A percentile compares a stretch with the other conserved stretches of the same genome.
phyloP scores from a whole-genome alignment of 2,888 invertebrate species.

The Dryobotodes eremita region DNA sequence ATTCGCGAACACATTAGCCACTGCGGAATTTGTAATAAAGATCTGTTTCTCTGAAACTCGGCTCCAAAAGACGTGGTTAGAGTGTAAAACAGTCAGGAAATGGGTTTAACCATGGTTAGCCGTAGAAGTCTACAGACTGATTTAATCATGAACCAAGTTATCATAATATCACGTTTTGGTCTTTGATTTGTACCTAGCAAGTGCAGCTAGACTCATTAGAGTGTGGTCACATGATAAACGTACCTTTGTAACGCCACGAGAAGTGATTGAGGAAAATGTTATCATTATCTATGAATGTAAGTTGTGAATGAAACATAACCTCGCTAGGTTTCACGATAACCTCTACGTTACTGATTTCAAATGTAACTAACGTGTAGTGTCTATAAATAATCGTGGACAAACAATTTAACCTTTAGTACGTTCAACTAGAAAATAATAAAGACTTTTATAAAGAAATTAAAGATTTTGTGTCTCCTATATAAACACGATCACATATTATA shows the following conservation, averaged over 20 bases:
- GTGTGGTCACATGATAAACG: slow-evolving; percentile 20
- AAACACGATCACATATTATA: too few relatives aligned
- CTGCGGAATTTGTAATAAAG: slow-evolving; percentile 63
- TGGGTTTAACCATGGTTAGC: background rate
- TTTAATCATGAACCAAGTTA: background rate
- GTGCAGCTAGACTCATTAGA: background rate
- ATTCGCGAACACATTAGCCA: slow-evolving; percentile 63
- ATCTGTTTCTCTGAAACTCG: slow-evolving; percentile 66
- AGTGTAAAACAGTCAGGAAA: slow-evolving; percentile 21
- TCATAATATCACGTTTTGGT: slow-evolving; percentile 19
- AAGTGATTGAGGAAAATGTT: slow-evolving; percentile 43
- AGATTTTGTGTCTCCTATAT: too few relatives aligned
- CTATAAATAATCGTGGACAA: slow-evolving; percentile 24
- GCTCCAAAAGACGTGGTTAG: slow-evolving; percentile 37
- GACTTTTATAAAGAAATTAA: too few relatives aligned
- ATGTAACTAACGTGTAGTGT: slow-evolving; percentile 21
- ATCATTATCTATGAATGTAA: slow-evolving; percentile 47
- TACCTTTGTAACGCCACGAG: slow-evolving; percentile 8
- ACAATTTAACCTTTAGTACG: slow-evolving; percentile 14
- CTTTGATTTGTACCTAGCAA: slow-evolving; percentile 15
- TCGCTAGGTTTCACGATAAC: slow-evolving; percentile 55
- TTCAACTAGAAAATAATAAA: background rate
- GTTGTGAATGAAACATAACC: slow-evolving; percentile 59
- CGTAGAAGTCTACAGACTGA: background rate
- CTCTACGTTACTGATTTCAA: slow-evolving; percentile 46